These are phyloP conservation scores for Rhopalosiphum nymphaeae DNA, from an alignment of 2,888 invertebrate species.

Conservation along the genomic window DNA sequence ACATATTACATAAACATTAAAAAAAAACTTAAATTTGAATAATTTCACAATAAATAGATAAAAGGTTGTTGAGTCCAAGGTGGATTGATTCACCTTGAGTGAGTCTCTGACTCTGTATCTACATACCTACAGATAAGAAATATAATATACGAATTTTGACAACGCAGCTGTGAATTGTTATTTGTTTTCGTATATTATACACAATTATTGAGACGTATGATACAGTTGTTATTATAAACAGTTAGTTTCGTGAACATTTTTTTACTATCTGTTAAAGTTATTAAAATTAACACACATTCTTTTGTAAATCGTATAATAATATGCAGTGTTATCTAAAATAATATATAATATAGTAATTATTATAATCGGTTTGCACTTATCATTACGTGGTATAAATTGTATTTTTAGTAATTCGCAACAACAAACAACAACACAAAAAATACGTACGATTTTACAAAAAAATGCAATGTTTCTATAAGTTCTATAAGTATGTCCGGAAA, in stretches of 20 bases:
- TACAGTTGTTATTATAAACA: not conserved
- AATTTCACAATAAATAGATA: not conserved
- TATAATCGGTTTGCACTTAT: not conserved
- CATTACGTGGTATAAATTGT: not conserved
- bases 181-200: not conserved
- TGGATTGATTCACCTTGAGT: no score
- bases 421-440: not conserved
- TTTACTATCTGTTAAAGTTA: not conserved
- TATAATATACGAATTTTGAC: no score
- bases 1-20: not conserved
- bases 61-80: not conserved
- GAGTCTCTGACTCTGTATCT: not conserved
- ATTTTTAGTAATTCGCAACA: not conserved
- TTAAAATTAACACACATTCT: not conserved
- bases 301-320: not conserved
- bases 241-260: not conserved
- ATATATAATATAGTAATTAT: not conserved
- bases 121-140: no score
- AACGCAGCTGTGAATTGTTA: not conserved
- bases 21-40: not conserved
- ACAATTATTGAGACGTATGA: no score
- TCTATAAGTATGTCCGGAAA: not conserved
- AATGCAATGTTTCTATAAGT: not conserved
- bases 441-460: not conserved
- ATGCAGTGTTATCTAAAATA: not conserved